Evolutionary conservation across 1,140 invertebrate species (phyloP), one percentile per base, ranked within the genome.

Genomic region (Pogonognathellus flavescens): DNA sequence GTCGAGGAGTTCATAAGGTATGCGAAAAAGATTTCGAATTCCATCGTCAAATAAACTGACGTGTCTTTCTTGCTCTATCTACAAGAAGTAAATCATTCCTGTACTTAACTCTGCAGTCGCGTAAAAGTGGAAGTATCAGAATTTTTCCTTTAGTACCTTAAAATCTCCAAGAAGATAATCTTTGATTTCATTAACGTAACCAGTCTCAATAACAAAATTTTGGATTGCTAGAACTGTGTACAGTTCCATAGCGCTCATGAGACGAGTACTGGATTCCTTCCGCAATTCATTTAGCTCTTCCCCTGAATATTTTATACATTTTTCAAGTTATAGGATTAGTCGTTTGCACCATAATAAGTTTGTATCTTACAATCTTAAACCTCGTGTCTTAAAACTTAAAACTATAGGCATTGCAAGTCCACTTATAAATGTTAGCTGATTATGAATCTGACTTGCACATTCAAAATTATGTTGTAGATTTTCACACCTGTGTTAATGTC

Each of bases 111-210:
- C n/a, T n/a, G n/a, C n/a, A n/a, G n/a, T n/a, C n/a, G 10, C 57
- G 8, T 60, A 60, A 8, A 11, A n/a, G 57, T 60, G 57, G n/a
- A 18, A 60, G n/a, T 60, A 53, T 53, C 52, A 53, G 13, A 53
- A 8, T 53, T 53, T 53, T 7, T 53, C n/a, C n/a, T n/a, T n/a
- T n/a, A n/a, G n/a, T 49, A 76, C 70, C 70, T 76, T 76, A 41
- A 88, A 88, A 41, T 88, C 88, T 11, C 84, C 88, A 7, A 50
- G 3, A 9, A 88, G 72, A 31, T 84, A 60, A 83, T 88, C 88
- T 50, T 82, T 81, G 31, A 88, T 87, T 59, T 87, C 87, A 11
- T 87, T 88, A 5, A 87, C 86, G 18, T 81, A 84, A 22, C 88
- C 88, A 2, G 85, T 84, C 53, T 87, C 86, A 49, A 87, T 25